Base-by-base conservation (phyloP, 2,888 invertebrate species). In the Psococerastis gibbosa region DNA sequence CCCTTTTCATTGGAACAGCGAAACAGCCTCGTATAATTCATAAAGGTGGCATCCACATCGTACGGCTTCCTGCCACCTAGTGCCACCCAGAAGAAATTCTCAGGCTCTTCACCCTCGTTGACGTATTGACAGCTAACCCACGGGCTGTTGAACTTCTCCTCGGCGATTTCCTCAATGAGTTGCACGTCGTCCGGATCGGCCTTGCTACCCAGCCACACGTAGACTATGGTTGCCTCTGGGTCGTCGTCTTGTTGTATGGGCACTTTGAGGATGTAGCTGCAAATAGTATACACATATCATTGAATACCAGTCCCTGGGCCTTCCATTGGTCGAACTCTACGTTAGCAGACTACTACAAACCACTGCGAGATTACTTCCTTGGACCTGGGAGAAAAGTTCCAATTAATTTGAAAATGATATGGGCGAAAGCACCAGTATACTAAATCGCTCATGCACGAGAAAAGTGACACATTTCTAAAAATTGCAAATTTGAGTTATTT, bases 1-100 rank as follows among this genome's bases (percentile, higher is more conserved):
- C 98, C 98, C 60, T 95, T 95, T 59, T 98, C 98, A 62, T 98
- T 99, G 35, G 97, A 98, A 63, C 98, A 98, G 44, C 98, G 75
- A 67, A 99, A 98, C 32, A 98, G 69, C 41, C 98, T 70, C 2
- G 92, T 88, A 62, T 75, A 85, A 56, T 84, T 74, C 79, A 98
- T 92, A 59, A 82, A 98, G 33, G 80, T 80, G 0, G 91, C 88
- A 56, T 85, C 78, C 3, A 69, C 71, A 46, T 94, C 94, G 60
- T 92, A 89, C 0, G 79, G 75, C 60, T 89, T 91, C 54, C 77
- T 78, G 0, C 92, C 94, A 44, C 88, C 87, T 22, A 94, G 67
- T n/a, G 80, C 92, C 34, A 91, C 80, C 95, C 95, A 97, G 67
- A 95, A 95, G 70, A 95, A 95, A 59, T 94, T 94, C 57, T 95